Conservation (phyloP, 2,888 invertebrate species). For the Stictocephala bisonia region DNA sequence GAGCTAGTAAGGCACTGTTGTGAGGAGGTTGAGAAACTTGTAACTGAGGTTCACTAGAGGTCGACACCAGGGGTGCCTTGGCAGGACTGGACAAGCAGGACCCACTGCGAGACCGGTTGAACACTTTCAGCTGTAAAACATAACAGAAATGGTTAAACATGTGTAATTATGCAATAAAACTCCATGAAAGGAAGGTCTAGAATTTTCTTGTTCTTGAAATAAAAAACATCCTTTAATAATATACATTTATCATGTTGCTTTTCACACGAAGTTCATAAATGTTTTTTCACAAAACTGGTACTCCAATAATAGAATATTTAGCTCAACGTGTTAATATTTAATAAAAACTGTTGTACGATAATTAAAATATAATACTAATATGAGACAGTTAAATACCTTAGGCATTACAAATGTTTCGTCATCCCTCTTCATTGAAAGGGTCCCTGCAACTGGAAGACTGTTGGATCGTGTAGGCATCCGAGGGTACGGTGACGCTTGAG, state of each 20-base stretch:
- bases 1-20: slow-evolving; percentile 81
- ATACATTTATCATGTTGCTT: too few species aligned
- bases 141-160: neutral
- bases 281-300: too few species aligned
- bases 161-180: neutral
- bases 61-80: slow-evolving; percentile 48
- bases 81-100: slow-evolving; percentile 60
- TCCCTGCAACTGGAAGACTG: slow-evolving; percentile 48
- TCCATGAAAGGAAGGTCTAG: too few species aligned
- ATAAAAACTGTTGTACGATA: too few species aligned
- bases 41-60: slow-evolving; percentile 45
- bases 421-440: slow-evolving; percentile 54
- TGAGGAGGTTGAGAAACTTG: slow-evolving; percentile 57
- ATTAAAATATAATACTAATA: too few species aligned
- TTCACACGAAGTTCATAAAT: too few species aligned
- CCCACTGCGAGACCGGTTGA: slow-evolving; percentile 70
- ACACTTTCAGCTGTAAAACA: slow-evolving; percentile 62
- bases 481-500: slow-evolving; percentile 19
- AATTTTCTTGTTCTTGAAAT: too few species aligned
- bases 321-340: too few species aligned
- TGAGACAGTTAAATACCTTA: slow-evolving; percentile 62
- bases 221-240: too few species aligned
- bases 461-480: slow-evolving; percentile 41
- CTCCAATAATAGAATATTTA: too few species aligned
- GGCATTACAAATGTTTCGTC: slow-evolving; percentile 67